These are phyloP conservation scores for Ianthella basta DNA, from an alignment of 37 sponge, comb jelly and placozoan species.

Conservation along the genomic window DNA sequence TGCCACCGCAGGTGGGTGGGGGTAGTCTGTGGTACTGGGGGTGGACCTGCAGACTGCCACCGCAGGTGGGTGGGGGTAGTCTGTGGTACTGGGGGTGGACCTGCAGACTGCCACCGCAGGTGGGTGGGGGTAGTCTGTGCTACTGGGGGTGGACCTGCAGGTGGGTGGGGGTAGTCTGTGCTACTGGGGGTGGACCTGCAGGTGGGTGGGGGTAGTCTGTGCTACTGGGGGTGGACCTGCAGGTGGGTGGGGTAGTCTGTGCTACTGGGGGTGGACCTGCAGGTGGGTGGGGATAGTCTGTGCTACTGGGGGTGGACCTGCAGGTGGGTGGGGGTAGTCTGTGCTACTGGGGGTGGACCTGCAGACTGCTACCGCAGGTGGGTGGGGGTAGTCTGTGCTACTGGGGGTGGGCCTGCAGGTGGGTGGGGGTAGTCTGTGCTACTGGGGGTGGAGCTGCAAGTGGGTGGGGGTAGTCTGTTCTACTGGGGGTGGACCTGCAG, in stretches of 20 bases:
- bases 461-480: conserved; percentile 25
- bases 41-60: conserved; percentile 31
- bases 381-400: conserved; percentile 35
- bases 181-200: conserved; percentile 58
- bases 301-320: conserved; percentile 63
- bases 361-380: not conserved
- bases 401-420: conserved; percentile 49
- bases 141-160: conserved; percentile 57
- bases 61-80: not conserved
- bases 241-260: no score
- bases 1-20: not conserved
- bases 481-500: conserved; percentile 57
- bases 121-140: conserved; percentile 26
- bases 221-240: conserved; percentile 58
- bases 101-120: not conserved
- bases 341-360: conserved; percentile 67
- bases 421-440: conserved; percentile 39
- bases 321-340: not conserved
- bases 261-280: no score
- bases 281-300: conserved; percentile 9
- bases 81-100: conserved; percentile 65
- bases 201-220: conserved; percentile 26
- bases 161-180: conserved; percentile 24
- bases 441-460: conserved; percentile 49
- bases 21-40: conserved; percentile 48